These are phyloP conservation scores for Periophthalmus modestus DNA, from an alignment of 2,113 vertebrate genomes.

Conservation along the genomic window DNA sequence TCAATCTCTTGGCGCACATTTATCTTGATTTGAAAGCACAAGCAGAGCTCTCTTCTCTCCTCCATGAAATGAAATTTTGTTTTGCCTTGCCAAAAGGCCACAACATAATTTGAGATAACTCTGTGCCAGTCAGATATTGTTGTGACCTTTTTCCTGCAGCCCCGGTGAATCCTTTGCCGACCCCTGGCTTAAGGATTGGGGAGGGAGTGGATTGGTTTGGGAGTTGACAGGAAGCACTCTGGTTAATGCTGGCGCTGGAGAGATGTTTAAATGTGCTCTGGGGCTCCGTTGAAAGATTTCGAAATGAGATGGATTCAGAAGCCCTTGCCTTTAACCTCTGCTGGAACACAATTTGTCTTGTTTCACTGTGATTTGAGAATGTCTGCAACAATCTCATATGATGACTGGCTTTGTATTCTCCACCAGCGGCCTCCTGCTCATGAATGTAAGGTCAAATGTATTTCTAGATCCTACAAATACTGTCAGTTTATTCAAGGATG, in stretches of 20 bases:
- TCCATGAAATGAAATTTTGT: slow-evolving; percentile 55
- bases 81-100: slow-evolving; percentile 51
- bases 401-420: slow-evolving; percentile 9
- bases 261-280: slow-evolving; percentile 52
- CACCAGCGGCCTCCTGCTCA: slow-evolving; percentile 8
- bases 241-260: slow-evolving; percentile 59
- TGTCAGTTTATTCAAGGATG: too few relatives aligned
- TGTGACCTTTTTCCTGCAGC: slow-evolving; percentile 69
- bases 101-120: slow-evolving; percentile 63
- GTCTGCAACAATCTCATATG: slow-evolving; percentile 47
- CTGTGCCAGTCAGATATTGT: slow-evolving; percentile 48
- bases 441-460: slow-evolving; percentile 12
- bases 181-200: slow-evolving; percentile 55
- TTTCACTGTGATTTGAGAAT: slow-evolving; percentile 50
- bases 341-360: slow-evolving; percentile 54
- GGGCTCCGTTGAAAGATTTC: slow-evolving; percentile 57
- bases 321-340: slow-evolving; percentile 54
- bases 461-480: not conserved
- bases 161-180: slow-evolving; percentile 59
- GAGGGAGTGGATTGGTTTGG: slow-evolving; percentile 49
- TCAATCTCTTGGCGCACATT: slow-evolving; percentile 17
- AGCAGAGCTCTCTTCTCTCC: slow-evolving; percentile 34
- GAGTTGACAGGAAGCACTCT: slow-evolving; percentile 52
- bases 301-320: slow-evolving; percentile 67
- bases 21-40: slow-evolving; percentile 36